Percentiles rank a stretch among this genome's conserved stretches.
phyloP scores from a whole-genome alignment of 2,888 invertebrate species.

The Parnassius smintheus region DNA sequence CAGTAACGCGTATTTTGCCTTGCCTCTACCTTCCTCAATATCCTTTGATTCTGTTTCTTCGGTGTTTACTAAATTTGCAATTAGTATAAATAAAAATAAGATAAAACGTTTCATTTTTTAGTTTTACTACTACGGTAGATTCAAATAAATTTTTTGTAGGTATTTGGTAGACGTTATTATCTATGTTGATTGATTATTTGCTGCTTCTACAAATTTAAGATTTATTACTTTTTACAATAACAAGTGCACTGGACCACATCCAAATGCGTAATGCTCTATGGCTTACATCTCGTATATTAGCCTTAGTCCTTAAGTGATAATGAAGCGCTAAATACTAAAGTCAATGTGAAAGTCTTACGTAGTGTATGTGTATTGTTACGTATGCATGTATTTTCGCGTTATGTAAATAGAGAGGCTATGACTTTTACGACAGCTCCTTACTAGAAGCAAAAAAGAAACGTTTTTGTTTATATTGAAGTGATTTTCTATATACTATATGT shows the following conservation, averaged over 20 bases:
- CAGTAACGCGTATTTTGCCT: slow-evolving; percentile 63
- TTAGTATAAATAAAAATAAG: slow-evolving; percentile 28
- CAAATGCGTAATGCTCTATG: slow-evolving; percentile 27
- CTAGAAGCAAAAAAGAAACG: too few relatives aligned
- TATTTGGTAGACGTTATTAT: too few relatives aligned
- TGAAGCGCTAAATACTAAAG: slow-evolving; percentile 36
- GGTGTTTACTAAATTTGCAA: slow-evolving; percentile 33
- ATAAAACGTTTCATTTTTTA: slow-evolving; percentile 20
- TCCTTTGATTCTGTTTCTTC: slow-evolving; percentile 37
- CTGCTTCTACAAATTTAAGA: too few relatives aligned
- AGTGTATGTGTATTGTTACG: slow-evolving; percentile 2
- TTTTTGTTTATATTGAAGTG: too few relatives aligned
- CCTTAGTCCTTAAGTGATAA: slow-evolving; percentile 28
- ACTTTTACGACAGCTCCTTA: slow-evolving; percentile 27
- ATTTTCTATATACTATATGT: too few relatives aligned
- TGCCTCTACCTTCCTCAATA: slow-evolving; percentile 56
- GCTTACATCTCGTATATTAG: slow-evolving; percentile 15
- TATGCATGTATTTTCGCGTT: slow-evolving; percentile 24
- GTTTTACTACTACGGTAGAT: too few relatives aligned
- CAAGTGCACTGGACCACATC: slow-evolving; percentile 22
- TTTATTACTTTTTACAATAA: not conserved
- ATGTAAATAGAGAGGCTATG: slow-evolving; percentile 26
- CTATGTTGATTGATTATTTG: too few relatives aligned
- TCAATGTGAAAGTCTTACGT: slow-evolving; percentile 36
- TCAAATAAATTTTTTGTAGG: too few relatives aligned